These are phyloP conservation scores for Nicator chloris DNA, from an alignment of 2,113 vertebrate genomes.

Conservation along the genomic window DNA sequence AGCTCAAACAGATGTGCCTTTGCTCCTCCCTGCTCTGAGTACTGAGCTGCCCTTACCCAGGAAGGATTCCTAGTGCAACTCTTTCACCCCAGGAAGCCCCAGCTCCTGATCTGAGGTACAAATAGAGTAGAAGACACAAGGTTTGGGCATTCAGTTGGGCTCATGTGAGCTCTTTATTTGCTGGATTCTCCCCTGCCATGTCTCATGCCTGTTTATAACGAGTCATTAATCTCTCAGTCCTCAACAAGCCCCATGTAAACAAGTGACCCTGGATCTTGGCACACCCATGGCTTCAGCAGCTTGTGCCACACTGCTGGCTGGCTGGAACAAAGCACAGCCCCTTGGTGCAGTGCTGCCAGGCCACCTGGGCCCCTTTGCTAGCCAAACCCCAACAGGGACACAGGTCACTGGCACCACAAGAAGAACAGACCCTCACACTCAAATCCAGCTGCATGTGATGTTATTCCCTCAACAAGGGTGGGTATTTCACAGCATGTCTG, in stretches of 20 bases:
- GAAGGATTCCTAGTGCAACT: neutral
- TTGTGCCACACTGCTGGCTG: neutral
- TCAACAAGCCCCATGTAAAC: rapidly evolving
- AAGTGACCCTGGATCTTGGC: neutral
- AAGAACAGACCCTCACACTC: neutral
- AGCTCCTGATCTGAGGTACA: neutral
- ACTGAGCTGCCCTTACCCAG: neutral
- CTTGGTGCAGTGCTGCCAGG: rapidly evolving
- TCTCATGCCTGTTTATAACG: neutral
- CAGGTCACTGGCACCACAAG: rapidly evolving
- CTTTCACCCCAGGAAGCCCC: neutral
- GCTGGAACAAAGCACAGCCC: neutral
- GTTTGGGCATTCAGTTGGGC: rapidly evolving
- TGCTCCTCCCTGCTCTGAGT: neutral
- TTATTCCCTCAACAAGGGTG: neutral
- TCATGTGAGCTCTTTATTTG: neutral
- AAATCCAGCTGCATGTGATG: rapidly evolving
- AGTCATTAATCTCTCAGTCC: neutral
- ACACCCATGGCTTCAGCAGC: neutral
- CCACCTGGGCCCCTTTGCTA: rapidly evolving
- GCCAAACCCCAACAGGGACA: neutral
- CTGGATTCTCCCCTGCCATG: neutral
- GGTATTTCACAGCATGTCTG: neutral
- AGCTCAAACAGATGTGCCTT: neutral
- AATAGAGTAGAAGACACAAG: neutral